phyloP scores from a whole-genome alignment of 2,797 vertebrate genomes.

The Poliocrania exsul region DNA sequence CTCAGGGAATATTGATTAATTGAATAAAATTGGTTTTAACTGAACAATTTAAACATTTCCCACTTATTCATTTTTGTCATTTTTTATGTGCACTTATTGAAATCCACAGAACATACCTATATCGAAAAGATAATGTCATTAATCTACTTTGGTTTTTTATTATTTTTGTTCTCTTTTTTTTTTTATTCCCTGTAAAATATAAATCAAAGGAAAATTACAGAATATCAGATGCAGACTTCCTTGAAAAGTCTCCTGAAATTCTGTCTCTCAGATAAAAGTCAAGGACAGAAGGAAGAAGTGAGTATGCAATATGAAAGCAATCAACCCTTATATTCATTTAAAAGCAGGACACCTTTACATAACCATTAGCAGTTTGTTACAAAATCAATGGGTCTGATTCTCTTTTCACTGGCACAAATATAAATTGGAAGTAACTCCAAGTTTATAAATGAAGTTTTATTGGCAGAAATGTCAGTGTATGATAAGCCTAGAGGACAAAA shows the following conservation, averaged over 20 bases:
- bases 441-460: slow-evolving; percentile 27
- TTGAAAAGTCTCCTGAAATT: not conserved
- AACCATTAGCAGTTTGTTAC: not conserved
- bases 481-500: not conserved
- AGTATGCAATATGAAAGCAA: not conserved
- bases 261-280: slow-evolving; percentile 15
- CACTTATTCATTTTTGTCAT: not conserved
- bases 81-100: not conserved
- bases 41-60: not conserved
- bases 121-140: not conserved
- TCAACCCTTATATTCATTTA: slow-evolving; percentile 21
- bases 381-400: slow-evolving; percentile 18
- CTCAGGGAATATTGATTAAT: not conserved
- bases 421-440: not conserved
- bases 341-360: slow-evolving; percentile 17
- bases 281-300: slow-evolving; percentile 4
- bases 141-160: not conserved
- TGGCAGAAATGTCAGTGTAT: not conserved
- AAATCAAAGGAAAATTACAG: not conserved
- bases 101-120: not conserved
- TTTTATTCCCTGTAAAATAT: not conserved
- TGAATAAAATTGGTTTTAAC: not conserved
- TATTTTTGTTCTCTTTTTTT: not conserved
- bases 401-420: not conserved
- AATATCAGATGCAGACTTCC: not conserved